Evolutionary conservation across 2,797 vertebrate species (phyloP).

Genomic region (Echeneis naucrates): DNA sequence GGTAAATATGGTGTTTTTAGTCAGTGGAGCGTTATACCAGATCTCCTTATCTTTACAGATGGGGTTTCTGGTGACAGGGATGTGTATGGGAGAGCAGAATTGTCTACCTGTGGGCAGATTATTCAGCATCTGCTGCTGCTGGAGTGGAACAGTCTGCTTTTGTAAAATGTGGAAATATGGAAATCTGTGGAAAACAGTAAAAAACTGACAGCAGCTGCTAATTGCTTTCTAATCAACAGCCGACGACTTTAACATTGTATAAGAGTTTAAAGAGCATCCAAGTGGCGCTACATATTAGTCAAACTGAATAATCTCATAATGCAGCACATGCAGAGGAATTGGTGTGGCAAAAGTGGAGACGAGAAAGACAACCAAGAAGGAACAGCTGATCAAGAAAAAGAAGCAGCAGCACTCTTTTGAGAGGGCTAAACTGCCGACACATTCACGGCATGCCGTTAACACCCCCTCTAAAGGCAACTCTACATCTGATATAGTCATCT

Average conservation of each 20-base stretch:
- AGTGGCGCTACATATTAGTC: constrained; percentile 29
- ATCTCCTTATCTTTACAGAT: constrained; percentile 18
- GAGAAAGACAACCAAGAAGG: constrained; percentile 43
- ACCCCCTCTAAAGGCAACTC: constrained; percentile 63
- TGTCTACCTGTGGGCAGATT: constrained; percentile 35
- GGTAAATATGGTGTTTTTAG: neutral
- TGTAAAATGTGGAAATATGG: constrained; percentile 28
- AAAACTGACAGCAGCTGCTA: constrained; percentile 42
- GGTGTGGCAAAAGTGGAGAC: constrained; percentile 36
- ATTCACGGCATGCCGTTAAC: constrained; percentile 61
- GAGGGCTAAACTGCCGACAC: constrained; percentile 56
- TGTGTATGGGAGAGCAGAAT: constrained; percentile 38
- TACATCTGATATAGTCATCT: constrained; percentile 71
- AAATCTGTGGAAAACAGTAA: constrained; percentile 19
- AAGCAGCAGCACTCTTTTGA: constrained; percentile 41
- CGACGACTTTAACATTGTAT: constrained; percentile 34
- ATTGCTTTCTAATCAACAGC: constrained; percentile 51
- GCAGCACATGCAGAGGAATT: constrained; percentile 42
- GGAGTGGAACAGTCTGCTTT: constrained; percentile 36
- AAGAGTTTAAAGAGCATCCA: constrained; percentile 41
- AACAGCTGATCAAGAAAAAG: constrained; percentile 51
- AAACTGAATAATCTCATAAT: constrained; percentile 37
- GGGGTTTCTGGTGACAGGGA: constrained; percentile 18
- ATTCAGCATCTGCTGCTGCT: constrained; percentile 30
- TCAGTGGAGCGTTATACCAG: constrained; percentile 13